Evolutionary conservation across 1,140 invertebrate species (phyloP), one percentile per base, ranked within the genome.

Genomic region (Brachionus calyciflorus): DNA sequence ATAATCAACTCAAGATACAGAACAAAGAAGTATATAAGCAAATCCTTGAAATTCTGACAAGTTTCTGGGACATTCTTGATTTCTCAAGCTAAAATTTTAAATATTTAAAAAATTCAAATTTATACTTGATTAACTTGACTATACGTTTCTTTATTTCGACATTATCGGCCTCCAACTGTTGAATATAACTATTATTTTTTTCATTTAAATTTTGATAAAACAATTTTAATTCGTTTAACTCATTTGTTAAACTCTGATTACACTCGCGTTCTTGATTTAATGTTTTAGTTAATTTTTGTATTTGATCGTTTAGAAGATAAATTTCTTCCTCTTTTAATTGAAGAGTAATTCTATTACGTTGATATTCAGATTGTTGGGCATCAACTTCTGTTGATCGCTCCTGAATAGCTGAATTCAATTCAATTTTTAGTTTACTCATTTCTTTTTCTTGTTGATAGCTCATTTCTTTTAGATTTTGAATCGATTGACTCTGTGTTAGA

Each of bases 141-240:
- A 86, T 65, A 77, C 83, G 81, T 76, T 82, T 84, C 78, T 84
- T 84, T 12, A 85, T 75, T 75, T 84, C 80, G 48, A 79, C 78
- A 55, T 77, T 81, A 53, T 81, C 78, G 26, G 49, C 70, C 79
- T 82, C 80, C 28, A 81, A 80, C 69, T 81, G 79, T 81, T 93
- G 92, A 81, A 93, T 90, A n/a, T 90, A 94, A 82, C 81, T 95
- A 91, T 78, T 90, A 88, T 84, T 92, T 92, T 70, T 40, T 57
- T 63, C 77, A 49, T 70, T 77, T 37, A 49, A 48, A 76, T 78
- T 49, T 55, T 78, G 77, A 17, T 78, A 63, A 73, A 73, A 53
- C 9, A 10, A 37, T 73, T 73, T 73, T 19, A 53, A 21, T 73
- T 73, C 69, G 33, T 73, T 55, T 73, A 51, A 49, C 69, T 73